A percentile compares a stretch with the other conserved stretches of the same genome.
Evolutionary conservation across 2,113 vertebrate species (phyloP).

Genomic region (Lates calcarifer): DNA sequence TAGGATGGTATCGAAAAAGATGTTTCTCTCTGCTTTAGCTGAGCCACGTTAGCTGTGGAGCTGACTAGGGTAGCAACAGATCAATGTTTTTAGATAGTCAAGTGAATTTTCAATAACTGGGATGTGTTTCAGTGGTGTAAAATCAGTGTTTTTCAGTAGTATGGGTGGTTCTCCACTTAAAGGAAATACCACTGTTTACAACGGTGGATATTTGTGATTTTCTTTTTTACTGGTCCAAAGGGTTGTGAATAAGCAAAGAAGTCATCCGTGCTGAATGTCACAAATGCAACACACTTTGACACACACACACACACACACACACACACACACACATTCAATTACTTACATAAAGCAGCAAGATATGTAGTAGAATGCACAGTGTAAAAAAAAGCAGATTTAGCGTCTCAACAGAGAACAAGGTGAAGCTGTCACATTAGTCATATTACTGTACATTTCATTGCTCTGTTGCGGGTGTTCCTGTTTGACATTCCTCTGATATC

Average conservation of each 20-base stretch:
- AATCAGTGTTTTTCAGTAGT: conserved; percentile 62
- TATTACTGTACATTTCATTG: conserved; percentile 42
- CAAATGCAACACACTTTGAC: conserved; percentile 15
- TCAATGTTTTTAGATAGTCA: conserved; percentile 70
- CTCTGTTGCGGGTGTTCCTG: conserved; percentile 7
- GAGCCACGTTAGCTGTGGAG: conserved; percentile 81
- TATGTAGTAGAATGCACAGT: not conserved
- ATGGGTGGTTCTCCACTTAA: conserved; percentile 49
- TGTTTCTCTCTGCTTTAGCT: conserved; percentile 78
- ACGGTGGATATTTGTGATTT: conserved; percentile 8
- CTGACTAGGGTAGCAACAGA: conserved; percentile 80
- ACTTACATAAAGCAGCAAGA: not conserved
- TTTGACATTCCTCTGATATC: conserved; percentile 40
- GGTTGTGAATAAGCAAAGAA: conserved; percentile 43
- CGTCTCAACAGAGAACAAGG: not conserved
- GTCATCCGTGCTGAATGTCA: conserved; percentile 71
- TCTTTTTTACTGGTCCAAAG: conserved; percentile 37
- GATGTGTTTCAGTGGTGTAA: conserved; percentile 64
- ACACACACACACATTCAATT: not conserved
- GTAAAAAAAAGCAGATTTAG: not conserved
- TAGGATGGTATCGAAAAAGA: conserved; percentile 8
- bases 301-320: not conserved
- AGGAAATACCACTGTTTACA: conserved; percentile 62
- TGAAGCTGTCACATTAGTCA: not conserved
- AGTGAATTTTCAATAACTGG: conserved; percentile 69